Base-by-base conservation (phyloP, 2,113 vertebrate genomes). In the Pungitius pungitius region DNA sequence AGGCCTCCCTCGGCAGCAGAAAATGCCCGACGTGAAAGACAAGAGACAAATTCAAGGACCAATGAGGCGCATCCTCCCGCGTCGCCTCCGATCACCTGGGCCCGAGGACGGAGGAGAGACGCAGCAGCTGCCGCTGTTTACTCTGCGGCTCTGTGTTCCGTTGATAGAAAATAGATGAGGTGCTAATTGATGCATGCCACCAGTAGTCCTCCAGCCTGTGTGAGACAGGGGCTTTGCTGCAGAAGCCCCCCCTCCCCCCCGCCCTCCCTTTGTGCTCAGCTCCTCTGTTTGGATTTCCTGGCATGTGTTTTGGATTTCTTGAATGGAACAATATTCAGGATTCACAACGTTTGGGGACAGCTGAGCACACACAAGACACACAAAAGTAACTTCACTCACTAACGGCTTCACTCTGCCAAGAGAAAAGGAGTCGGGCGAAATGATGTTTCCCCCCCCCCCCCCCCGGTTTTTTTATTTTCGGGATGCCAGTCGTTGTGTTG, bases 111-210 rank as follows among this genome's bases (percentile, higher is more conserved):
- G 66, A 60, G 17, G 12, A 47, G 8, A 40, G 57, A 69, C 64
- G 13, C 9, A 37, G 69, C 80, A 88, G 74, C 82, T 87, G 87
- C 47, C 43, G 75, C 75, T 69, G 52, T 82, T 79, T 82, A 70
- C 67, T 75, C 43, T 64, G 59, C 59, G 57, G 20, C 73, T 85
- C 62, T 4, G 70, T 65, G 82, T 69, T 81, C 72, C 73, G 77
- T 26, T 89, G 87, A 89, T 85, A 63, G 86, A 73, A 84, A 87
- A 80, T 83, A 84, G 86, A 89, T 81, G 70, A 77, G 75, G 42
- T 47, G 54, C 75, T 87, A 88, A 85, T 89, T 83, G 85, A 71
- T 69, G 83, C 18, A 45, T 64, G 67, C 83, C 84, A 84, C 78
- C 66, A 73, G 45, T 70, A n/a, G 70, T 60, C 74, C 76, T 85